A percentile compares a stretch with the other conserved stretches of the same genome.
Evolutionary conservation across 2,888 invertebrate species (phyloP).

Genomic region (Graphium colonna): DNA sequence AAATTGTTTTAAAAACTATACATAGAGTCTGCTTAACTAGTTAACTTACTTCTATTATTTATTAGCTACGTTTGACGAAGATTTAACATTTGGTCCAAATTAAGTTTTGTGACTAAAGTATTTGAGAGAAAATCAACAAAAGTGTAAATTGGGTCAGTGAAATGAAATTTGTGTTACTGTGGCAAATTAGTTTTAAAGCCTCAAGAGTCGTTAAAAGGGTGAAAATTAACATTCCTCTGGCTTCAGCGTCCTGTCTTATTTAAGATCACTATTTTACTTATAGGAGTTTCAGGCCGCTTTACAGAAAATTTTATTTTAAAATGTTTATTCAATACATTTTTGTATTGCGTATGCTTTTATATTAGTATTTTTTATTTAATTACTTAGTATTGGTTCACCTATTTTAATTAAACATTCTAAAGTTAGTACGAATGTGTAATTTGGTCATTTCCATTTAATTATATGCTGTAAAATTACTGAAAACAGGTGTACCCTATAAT

Average conservation of each 20-base stretch:
- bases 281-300: too few species aligned
- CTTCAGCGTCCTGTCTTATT: constrained; percentile 1
- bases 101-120: constrained; percentile 5
- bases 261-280: background rate
- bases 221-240: constrained; percentile 10
- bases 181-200: constrained; percentile 19
- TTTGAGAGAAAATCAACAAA: constrained; percentile 18
- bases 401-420: too few species aligned
- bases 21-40: too few species aligned
- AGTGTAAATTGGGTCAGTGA: constrained; percentile 22
- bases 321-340: too few species aligned
- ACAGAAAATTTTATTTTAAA: too few species aligned
- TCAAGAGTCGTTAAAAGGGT: constrained; percentile 12
- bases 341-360: too few species aligned
- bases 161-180: constrained; percentile 19
- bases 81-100: constrained; percentile 5
- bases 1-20: too few species aligned
- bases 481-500: too few species aligned
- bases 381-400: too few species aligned
- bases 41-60: too few species aligned
- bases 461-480: constrained; percentile 25
- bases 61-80: background rate
- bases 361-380: too few species aligned
- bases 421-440: too few species aligned
- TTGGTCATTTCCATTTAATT: background rate